phyloP scores from a whole-genome alignment of 2,888 invertebrate species.

The Cheilosia vulpina region DNA sequence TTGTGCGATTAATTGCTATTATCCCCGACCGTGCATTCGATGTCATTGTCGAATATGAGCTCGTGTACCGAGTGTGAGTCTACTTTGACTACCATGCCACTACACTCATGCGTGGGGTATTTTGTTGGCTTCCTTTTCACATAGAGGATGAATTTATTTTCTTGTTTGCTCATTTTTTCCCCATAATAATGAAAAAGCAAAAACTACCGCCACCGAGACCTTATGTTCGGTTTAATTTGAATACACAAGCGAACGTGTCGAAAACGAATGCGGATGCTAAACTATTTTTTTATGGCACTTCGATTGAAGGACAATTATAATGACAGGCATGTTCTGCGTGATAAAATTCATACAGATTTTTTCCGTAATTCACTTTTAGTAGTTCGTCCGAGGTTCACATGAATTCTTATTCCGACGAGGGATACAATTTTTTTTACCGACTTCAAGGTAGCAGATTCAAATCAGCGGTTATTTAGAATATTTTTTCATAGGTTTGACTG shows the following conservation, averaged over 20 bases:
- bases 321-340: slow-evolving; percentile 23
- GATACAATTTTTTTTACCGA: background rate
- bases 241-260: slow-evolving; percentile 33
- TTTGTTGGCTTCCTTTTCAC: slow-evolving; percentile 22
- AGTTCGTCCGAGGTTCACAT: background rate
- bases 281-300: slow-evolving; percentile 7
- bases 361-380: too few species aligned
- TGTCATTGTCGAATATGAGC: background rate
- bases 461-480: background rate
- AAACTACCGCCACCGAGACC: background rate
- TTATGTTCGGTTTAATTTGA: slow-evolving; percentile 27
- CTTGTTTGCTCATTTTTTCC: too few species aligned
- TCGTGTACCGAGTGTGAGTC: background rate
- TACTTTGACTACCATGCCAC: background rate
- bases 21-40: slow-evolving; percentile 11
- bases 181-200: background rate
- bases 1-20: slow-evolving; percentile 50
- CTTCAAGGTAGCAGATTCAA: background rate
- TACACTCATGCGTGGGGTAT: background rate
- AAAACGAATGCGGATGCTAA: slow-evolving; percentile 25
- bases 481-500: background rate
- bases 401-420: background rate
- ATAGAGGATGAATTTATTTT: background rate
- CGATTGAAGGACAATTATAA: slow-evolving; percentile 15
- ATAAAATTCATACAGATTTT: slow-evolving; percentile 14